A percentile compares a stretch with the other conserved stretches of the same genome.
Evolutionary conservation across 2,113 vertebrate genomes (phyloP).

Genomic region (Caracal caracal): DNA sequence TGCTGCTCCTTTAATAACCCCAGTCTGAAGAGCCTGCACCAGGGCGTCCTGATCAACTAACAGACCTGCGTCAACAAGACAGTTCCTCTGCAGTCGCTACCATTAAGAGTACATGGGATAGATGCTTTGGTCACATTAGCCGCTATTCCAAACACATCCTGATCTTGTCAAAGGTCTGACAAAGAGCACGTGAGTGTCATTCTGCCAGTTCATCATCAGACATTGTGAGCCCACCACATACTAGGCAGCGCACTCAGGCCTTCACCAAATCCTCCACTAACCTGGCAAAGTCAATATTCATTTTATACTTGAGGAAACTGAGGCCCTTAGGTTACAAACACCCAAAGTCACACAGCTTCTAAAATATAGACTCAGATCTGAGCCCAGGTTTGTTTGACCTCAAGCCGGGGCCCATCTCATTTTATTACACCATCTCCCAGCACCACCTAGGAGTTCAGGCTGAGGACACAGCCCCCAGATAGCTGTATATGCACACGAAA

Average conservation of each 20-base stretch:
- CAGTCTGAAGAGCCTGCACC: constrained; percentile 82
- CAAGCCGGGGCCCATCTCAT: neutral
- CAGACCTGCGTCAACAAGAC: constrained; percentile 72
- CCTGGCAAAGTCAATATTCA: neutral
- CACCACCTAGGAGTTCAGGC: neutral
- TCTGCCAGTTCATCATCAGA: neutral
- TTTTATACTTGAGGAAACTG: neutral
- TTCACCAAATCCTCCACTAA: neutral
- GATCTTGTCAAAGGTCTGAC: neutral
- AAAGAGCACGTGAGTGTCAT: neutral
- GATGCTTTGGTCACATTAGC: neutral
- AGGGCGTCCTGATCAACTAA: constrained; percentile 87
- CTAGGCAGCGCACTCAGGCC: neutral
- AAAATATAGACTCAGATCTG: no score
- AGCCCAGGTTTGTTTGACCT: neutral
- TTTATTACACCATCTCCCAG: neutral
- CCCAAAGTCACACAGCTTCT: neutral
- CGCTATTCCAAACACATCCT: neutral
- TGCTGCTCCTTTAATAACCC: constrained; percentile 76
- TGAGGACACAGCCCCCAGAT: neutral
- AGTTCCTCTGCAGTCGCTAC: neutral
- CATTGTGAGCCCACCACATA: neutral
- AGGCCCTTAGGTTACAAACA: neutral
- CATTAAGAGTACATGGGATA: rapidly evolving
- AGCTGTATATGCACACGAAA: neutral